These are phyloP conservation scores for Phenganax marumi DNA, from an alignment of 92 coral and sea anemone species.

Conservation along the genomic window DNA sequence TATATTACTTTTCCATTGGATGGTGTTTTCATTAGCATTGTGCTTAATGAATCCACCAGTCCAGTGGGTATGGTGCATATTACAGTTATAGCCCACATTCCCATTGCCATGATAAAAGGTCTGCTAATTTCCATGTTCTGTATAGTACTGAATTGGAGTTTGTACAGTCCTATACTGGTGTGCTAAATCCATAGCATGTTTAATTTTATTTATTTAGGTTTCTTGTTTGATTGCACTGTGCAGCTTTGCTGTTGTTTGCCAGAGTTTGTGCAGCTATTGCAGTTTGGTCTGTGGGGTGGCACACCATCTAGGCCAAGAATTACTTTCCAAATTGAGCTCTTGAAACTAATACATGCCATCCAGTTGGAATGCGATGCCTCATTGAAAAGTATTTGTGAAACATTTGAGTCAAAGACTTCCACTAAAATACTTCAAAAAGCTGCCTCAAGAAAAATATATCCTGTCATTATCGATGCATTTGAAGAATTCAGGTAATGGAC, in stretches of 20 bases:
- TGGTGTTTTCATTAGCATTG: too few species aligned
- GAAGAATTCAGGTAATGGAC: slow-evolving; percentile 18
- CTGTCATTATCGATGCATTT: slow-evolving; percentile 27
- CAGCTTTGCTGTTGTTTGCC: slow-evolving; percentile 18
- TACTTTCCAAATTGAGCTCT: not conserved
- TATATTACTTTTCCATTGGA: too few species aligned
- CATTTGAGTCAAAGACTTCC: not conserved
- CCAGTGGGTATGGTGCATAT: too few species aligned
- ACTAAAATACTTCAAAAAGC: not conserved
- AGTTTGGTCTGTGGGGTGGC: slow-evolving; percentile 21
- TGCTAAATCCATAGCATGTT: too few species aligned
- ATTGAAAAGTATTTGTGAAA: slow-evolving; percentile 11
- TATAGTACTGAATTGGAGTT: too few species aligned
- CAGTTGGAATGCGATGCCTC: slow-evolving; percentile 16
- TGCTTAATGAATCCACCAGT: too few species aligned
- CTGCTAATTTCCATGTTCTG: too few species aligned
- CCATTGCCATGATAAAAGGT: too few species aligned
- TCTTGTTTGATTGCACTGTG: not conserved
- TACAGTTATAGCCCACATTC: too few species aligned
- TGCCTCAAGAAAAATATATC: slow-evolving; percentile 15
- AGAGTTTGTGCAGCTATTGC: slow-evolving; percentile 18
- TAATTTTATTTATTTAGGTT: not conserved
- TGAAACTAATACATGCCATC: not conserved
- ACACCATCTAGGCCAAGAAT: slow-evolving; percentile 23
- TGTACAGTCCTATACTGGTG: too few species aligned